A percentile compares a stretch with the other conserved stretches of the same genome.
Evolutionary conservation across 1,140 invertebrate genomes (phyloP).

Genomic region (Polypedilum vanderplanki): DNA sequence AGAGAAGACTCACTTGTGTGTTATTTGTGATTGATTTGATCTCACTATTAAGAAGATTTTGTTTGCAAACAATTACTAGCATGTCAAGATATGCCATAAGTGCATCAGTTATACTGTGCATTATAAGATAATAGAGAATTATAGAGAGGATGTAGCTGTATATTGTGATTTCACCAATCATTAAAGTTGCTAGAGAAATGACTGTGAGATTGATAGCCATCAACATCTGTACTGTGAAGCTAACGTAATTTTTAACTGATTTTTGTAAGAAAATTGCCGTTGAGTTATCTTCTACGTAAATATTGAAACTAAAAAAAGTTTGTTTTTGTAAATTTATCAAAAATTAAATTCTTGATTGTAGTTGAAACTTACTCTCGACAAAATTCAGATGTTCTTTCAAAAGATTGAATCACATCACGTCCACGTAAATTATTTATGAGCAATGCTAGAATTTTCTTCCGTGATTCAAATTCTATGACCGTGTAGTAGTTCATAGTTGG

Average conservation of each 20-base stretch:
- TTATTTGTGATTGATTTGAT: neutral
- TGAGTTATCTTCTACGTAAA: neutral
- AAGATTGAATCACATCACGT: conserved; percentile 21
- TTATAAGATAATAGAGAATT: neutral
- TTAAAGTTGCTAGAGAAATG: neutral
- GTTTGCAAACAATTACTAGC: neutral
- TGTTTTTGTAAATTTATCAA: neutral
- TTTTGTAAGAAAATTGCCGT: neutral
- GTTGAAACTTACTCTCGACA: conserved; percentile 22
- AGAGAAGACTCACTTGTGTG: neutral
- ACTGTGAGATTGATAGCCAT: conserved; percentile 1
- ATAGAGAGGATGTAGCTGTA: neutral
- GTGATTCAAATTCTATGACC: neutral
- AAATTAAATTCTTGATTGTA: neutral
- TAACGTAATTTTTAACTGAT: conserved; percentile 16
- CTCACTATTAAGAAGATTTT: neutral
- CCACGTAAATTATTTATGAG: neutral
- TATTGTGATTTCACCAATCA: neutral
- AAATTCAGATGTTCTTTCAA: conserved; percentile 23
- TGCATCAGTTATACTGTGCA: neutral
- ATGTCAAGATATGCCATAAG: neutral
- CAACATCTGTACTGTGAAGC: neutral
- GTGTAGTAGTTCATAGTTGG: neutral
- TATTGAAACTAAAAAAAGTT: neutral
- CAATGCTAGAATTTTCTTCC: neutral